Evolutionary conservation across 30 jellyfish, hydroid and myxozoan species (phyloP).

Genomic region (Rhopilema esculentum): DNA sequence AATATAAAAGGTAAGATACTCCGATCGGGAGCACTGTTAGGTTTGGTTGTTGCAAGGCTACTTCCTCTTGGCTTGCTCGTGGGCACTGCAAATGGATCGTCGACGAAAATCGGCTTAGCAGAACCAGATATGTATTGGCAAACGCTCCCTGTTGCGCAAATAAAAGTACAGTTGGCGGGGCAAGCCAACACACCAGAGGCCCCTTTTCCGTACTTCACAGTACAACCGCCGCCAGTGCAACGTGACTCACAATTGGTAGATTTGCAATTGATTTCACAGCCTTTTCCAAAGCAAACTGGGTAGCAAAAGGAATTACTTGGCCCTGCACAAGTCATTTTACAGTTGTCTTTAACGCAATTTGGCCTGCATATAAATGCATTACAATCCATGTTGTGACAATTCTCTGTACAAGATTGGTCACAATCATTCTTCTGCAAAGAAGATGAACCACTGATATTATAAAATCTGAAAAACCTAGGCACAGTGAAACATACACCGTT

Average conservation of each 20-base stretch:
- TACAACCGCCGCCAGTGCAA: conserved; percentile 44
- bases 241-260: conserved; percentile 11
- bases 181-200: conserved; percentile 6
- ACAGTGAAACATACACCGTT: background rate
- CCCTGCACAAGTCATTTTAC: conserved; percentile 28
- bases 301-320: conserved; percentile 18
- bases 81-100: background rate
- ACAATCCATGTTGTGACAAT: conserved; percentile 47
- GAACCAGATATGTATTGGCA: background rate
- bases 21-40: background rate
- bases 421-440: conserved; percentile 17
- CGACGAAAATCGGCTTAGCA: background rate
- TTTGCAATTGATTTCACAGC: conserved; percentile 36
- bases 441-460: background rate
- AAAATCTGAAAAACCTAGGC: background rate
- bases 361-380: conserved; percentile 17
- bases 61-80: background rate
- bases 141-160: conserved; percentile 40
- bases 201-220: conserved; percentile 26
- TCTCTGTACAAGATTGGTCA: background rate
- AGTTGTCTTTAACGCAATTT: conserved; percentile 34
- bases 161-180: conserved; percentile 23
- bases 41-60: background rate
- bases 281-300: conserved; percentile 28
- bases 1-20: background rate